These are phyloP conservation scores for Notothenia coriiceps DNA, from an alignment of 2,113 vertebrate species.

Conservation along the genomic window DNA sequence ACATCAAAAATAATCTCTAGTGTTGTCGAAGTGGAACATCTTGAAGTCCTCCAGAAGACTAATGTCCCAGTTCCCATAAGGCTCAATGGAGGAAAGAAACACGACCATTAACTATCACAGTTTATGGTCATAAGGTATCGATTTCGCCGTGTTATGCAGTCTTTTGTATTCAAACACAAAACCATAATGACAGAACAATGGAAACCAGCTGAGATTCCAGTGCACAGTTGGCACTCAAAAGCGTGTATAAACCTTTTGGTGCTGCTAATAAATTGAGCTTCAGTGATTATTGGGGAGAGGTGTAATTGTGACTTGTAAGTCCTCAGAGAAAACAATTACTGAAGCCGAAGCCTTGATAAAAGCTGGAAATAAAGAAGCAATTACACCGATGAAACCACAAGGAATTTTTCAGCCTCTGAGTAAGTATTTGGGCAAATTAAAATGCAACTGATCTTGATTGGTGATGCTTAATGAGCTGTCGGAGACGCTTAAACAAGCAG, in stretches of 20 bases:
- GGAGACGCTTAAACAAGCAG: conserved; percentile 13
- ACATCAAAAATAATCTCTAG: conserved; percentile 17
- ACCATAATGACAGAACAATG: conserved; percentile 73
- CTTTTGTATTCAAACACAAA: conserved; percentile 55
- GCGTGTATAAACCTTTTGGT: conserved; percentile 51
- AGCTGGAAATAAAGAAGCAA: conserved; percentile 16
- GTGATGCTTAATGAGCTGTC: conserved; percentile 32
- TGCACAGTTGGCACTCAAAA: conserved; percentile 56
- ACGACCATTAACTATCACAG: conserved; percentile 49
- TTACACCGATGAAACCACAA: conserved; percentile 15
- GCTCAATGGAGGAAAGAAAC: conserved; percentile 30
- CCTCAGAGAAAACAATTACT: conserved; percentile 39
- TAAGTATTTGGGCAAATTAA: conserved; percentile 27
- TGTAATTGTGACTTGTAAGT: conserved; percentile 31
- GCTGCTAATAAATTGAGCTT: conserved; percentile 39
- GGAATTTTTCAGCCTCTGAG: conserved; percentile 13
- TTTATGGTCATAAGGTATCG: conserved; percentile 66
- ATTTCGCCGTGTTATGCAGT: conserved; percentile 50
- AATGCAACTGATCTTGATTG: conserved; percentile 16
- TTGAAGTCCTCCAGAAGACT: conserved; percentile 19
- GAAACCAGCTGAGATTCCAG: conserved; percentile 71
- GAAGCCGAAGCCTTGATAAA: conserved; percentile 18
- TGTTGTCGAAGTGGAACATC: conserved; percentile 7
- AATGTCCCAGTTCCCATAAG: conserved; percentile 25
- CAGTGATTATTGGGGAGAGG: neutral